Conservation (phyloP, 2,113 vertebrate genomes). For the Piliocolobus tephrosceles region DNA sequence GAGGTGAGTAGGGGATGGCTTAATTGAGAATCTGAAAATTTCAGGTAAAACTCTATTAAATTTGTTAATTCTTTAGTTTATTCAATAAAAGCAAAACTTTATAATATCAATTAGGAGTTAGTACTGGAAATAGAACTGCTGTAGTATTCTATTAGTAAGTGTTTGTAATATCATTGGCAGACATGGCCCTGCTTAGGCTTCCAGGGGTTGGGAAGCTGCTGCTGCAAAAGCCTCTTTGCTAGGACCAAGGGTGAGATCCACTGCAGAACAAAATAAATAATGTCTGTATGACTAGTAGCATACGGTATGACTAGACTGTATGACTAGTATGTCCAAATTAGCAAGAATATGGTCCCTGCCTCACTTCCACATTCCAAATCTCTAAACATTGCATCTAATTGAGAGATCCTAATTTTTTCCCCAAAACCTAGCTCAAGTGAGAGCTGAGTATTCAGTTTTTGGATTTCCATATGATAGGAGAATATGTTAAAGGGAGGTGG, state of each 20-base stretch:
- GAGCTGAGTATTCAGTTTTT: background rate
- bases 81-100: constrained; percentile 29
- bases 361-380: background rate
- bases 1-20: background rate
- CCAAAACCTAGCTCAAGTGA: background rate
- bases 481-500: background rate
- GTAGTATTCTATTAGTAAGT: background rate
- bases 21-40: constrained; percentile 66
- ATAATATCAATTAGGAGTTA: background rate
- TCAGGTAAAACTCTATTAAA: constrained; percentile 45
- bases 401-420: background rate
- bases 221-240: background rate
- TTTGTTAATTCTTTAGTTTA: constrained; percentile 51
- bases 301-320: background rate
- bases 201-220: background rate
- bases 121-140: background rate
- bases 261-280: background rate
- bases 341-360: background rate
- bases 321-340: background rate
- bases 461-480: background rate
- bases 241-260: background rate
- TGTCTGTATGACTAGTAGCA: background rate
- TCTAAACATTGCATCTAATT: background rate
- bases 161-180: background rate
- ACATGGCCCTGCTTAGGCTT: background rate